Evolutionary conservation across 2,113 vertebrate genomes (phyloP), one percentile per base, ranked within the genome.

Genomic region (Podilymbus podiceps): DNA sequence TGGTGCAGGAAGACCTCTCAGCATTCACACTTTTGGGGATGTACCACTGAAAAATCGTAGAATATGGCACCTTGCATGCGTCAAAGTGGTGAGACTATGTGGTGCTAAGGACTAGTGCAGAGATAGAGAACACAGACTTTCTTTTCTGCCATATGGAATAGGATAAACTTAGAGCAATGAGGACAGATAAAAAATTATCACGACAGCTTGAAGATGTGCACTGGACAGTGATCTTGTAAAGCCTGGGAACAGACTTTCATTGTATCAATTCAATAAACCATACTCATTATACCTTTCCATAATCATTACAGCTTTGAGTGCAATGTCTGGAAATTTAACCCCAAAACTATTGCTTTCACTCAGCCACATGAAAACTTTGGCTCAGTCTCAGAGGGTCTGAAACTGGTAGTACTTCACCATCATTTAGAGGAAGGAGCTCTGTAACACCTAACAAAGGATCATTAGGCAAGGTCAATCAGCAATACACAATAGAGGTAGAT

Each of bases 1-100:
- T 85, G 28, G 12, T 38, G 18, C 35, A 78, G 49, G 59, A 55
- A 82, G 31, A 88, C 5, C 15, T 56, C 18, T 59, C 40, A 79
- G 59, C 12, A 68, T 15, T 44, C 16, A 20, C 3, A 24, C 49
- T 59, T 46, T 44, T 35, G 14, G 18, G 16, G 12, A 6, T 38
- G 5, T 40, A 40, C 21, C 28, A 40, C 69, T 69, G 28, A 56
- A 44, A 72, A 52, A 8, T 60, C 55, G 21, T 40, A 85, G 55
- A 68, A 50, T n/a, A 46, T 8, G 27, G 10, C 24, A 77, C 2
- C 0, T 49, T 11, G 9, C 20, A 44, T 3, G 4, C 42, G 53
- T 20, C 11, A n/a, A 40, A 72, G 12, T 28, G 12, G 7, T 72
- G 25, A 53, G 11, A 59, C 16, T 56, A 13, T 0, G 1, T 21